Percentiles rank a stretch among this genome's conserved stretches.
Evolutionary conservation across 2,113 vertebrate species (phyloP).

Genomic region (Dermatemys mawii): DNA sequence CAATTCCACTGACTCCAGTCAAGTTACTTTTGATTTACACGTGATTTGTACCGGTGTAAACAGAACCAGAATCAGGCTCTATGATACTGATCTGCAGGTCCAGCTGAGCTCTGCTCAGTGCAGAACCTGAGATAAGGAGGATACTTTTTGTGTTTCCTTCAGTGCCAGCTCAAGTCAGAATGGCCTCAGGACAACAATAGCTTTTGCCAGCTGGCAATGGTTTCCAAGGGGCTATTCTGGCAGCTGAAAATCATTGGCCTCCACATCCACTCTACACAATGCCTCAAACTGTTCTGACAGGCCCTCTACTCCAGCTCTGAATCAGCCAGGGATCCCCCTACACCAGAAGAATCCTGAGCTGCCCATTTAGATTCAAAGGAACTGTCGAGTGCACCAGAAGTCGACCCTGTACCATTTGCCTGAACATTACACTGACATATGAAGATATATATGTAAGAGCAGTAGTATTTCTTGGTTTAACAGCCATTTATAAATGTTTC

Average conservation of each 20-base stretch:
- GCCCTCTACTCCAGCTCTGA: neutral
- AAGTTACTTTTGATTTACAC: neutral
- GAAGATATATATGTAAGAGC: accelerated
- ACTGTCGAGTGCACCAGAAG: neutral
- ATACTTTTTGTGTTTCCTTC: neutral
- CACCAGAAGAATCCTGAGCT: neutral
- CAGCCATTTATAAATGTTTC: neutral
- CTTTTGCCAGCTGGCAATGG: neutral
- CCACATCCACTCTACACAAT: accelerated
- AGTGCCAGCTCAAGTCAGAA: accelerated
- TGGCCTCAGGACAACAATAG: neutral
- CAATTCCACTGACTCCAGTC: neutral
- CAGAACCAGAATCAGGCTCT: neutral
- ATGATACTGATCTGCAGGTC: too few species aligned
- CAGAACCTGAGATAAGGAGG: accelerated
- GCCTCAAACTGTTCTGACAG: neutral
- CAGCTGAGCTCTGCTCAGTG: neutral
- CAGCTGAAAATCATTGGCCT: neutral
- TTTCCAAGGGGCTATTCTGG: accelerated
- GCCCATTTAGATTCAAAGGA: accelerated
- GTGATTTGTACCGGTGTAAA: too few species aligned
- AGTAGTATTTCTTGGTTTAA: neutral
- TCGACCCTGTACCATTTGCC: neutral
- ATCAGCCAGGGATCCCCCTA: neutral
- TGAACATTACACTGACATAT: neutral